Conservation (phyloP, 2,888 invertebrate species). For the Dolichopus griseipennis region DNA sequence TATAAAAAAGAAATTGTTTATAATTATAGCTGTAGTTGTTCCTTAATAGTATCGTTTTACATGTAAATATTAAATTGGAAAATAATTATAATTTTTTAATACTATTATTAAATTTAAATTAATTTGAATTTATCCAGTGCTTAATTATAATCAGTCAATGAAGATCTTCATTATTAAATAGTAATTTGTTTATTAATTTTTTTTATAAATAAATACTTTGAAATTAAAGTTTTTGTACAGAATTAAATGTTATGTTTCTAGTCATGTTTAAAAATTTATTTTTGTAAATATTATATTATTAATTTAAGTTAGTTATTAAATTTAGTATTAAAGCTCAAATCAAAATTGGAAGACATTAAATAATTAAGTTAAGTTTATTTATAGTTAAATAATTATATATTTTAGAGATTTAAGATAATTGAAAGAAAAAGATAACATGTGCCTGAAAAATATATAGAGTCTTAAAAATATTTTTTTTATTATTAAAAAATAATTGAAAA, state of each 20-base stretch:
- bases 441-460: neutral
- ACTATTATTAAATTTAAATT: neutral
- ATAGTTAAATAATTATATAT: neutral
- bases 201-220: too few species aligned
- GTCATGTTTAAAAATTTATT: neutral
- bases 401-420: neutral
- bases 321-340: neutral
- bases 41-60: neutral
- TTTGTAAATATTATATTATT: neutral
- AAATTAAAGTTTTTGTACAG: too few species aligned
- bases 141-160: neutral
- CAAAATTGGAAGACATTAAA: conserved; percentile 4
- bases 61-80: neutral
- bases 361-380: neutral
- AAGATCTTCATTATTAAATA: neutral
- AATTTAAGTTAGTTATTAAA: neutral
- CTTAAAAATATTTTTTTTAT: too few species aligned
- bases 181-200: neutral
- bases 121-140: neutral
- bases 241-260: neutral
- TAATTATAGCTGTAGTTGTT: neutral
- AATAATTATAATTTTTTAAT: too few species aligned
- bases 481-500: too few species aligned
- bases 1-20: too few species aligned
- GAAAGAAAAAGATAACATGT: neutral